Evolutionary conservation across 2,113 vertebrate species (phyloP), one percentile per base, ranked within the genome.

Genomic region (Limanda limanda): DNA sequence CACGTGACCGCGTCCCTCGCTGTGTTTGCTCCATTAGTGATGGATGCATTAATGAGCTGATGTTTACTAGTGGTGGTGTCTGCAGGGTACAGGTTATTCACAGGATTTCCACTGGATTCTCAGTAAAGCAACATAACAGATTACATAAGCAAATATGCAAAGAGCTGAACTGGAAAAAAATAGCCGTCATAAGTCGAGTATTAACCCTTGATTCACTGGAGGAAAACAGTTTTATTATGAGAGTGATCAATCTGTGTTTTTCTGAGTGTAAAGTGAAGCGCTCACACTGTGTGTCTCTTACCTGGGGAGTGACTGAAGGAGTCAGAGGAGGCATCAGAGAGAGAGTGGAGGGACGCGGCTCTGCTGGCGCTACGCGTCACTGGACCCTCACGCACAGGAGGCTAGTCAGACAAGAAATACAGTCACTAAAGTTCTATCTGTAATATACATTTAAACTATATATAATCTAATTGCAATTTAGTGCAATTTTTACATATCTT

Each of bases 281-380:
- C 58, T 21, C 1, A 60, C 0, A 21, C 57, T 23, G 20, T 24
- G n/a, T 25, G 25, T 40, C 9, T 78, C 68, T 92, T 92, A 97
- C 97, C 97, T 92, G 95, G 93, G 23, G 96, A 96, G 6, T 95
- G 88, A 71, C 89, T 76, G 9, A 94, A 98, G 64, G 94, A 93
- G 76, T 97, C 95, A 0, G 90, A 94, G 5, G 96, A 96, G 72
- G 95, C 95, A 52, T 96, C 95, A 0, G 95, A 97, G 0, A 95
- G 90, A 10, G 94, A 94, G 72, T 95, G 92, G 20, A 94, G 54
- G 0, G 95, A 96, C 15, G 94, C 94, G 1, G 95, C 90, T 55
- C 91, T 91, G 0, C 89, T 87, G 10, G 90, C 92, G 3, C 85
- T 92, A 20, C 86, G 93, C 4, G 72, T 93, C 68, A 82, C 54